These are phyloP conservation scores for Forbesichthys agassizii DNA, from an alignment of 2,113 vertebrate species.

Conservation along the genomic window DNA sequence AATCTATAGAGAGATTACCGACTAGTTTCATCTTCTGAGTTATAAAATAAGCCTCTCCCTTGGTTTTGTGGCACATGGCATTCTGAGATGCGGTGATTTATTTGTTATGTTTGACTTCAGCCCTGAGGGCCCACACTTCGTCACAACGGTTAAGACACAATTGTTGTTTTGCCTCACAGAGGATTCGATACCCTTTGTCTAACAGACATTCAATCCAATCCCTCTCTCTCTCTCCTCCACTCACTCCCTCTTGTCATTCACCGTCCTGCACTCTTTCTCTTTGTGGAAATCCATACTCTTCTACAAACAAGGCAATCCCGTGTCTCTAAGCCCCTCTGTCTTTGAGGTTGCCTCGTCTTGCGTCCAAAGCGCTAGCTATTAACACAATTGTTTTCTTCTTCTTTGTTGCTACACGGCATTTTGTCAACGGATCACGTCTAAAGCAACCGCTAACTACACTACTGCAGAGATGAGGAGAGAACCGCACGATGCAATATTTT, in stretches of 20 bases:
- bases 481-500: slow-evolving; percentile 50
- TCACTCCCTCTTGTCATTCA: background rate
- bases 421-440: slow-evolving; percentile 44
- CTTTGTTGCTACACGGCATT: slow-evolving; percentile 18
- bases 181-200: slow-evolving; percentile 66
- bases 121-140: slow-evolving; percentile 40
- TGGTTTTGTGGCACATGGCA: slow-evolving; percentile 51
- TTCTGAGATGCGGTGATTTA: slow-evolving; percentile 66
- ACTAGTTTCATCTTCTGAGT: slow-evolving; percentile 50
- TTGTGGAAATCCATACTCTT: slow-evolving; percentile 33
- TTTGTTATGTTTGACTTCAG: slow-evolving; percentile 63
- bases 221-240: slow-evolving; percentile 10
- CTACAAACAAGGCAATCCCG: slow-evolving; percentile 41
- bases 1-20: slow-evolving; percentile 44
- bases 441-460: slow-evolving; percentile 49
- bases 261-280: slow-evolving; percentile 24
- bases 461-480: slow-evolving; percentile 40
- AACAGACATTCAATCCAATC: slow-evolving; percentile 64
- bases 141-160: slow-evolving; percentile 63
- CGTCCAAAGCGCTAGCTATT: slow-evolving; percentile 47
- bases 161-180: slow-evolving; percentile 63
- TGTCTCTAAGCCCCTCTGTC: slow-evolving; percentile 1
- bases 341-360: slow-evolving; percentile 49
- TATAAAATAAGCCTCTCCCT: slow-evolving; percentile 41
- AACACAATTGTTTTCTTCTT: slow-evolving; percentile 21